Conservation (phyloP, 64 coral and sea anemone genomes). For the Anthopleura sola region DNA sequence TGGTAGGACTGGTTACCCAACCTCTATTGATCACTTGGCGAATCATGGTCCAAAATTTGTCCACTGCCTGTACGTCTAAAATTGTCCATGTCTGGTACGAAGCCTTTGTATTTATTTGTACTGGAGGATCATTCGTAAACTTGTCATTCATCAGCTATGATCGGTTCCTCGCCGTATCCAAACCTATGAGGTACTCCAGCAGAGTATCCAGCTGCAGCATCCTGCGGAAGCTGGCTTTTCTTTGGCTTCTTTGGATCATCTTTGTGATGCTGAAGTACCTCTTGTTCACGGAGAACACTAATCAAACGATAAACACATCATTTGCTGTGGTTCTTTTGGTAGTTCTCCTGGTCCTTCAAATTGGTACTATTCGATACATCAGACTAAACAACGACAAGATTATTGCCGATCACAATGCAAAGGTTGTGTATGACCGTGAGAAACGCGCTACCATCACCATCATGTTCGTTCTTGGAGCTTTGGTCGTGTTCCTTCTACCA, state of each 20-base stretch:
- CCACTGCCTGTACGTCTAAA: conserved; percentile 20
- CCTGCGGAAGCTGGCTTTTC: neutral
- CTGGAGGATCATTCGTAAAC: conserved; percentile 35
- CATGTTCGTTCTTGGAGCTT: conserved; percentile 33
- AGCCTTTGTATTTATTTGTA: conserved; percentile 33
- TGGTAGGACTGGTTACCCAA: conserved; percentile 35
- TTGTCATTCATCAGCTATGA: conserved; percentile 39
- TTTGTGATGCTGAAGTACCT: conserved; percentile 27
- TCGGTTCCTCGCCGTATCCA: conserved; percentile 29
- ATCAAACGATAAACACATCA: conserved; percentile 23
- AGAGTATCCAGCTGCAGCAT: neutral
- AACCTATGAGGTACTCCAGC: conserved; percentile 24
- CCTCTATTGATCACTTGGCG: conserved; percentile 45
- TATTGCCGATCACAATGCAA: conserved; percentile 21
- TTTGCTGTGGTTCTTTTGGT: conserved; percentile 22
- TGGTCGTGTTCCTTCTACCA: conserved; percentile 35
- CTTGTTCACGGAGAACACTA: conserved; percentile 29
- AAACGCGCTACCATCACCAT: conserved; percentile 35
- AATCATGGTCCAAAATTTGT: conserved; percentile 30
- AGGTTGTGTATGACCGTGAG: conserved; percentile 21
- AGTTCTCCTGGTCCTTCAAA: conserved; percentile 15
- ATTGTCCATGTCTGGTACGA: conserved; percentile 31
- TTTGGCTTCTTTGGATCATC: conserved; percentile 35
- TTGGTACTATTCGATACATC: conserved; percentile 25
- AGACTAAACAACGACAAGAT: conserved; percentile 38